Evolutionary conservation across 2,113 vertebrate genomes (phyloP), one percentile per base, ranked within the genome.

Genomic region (Ovis canadensis): DNA sequence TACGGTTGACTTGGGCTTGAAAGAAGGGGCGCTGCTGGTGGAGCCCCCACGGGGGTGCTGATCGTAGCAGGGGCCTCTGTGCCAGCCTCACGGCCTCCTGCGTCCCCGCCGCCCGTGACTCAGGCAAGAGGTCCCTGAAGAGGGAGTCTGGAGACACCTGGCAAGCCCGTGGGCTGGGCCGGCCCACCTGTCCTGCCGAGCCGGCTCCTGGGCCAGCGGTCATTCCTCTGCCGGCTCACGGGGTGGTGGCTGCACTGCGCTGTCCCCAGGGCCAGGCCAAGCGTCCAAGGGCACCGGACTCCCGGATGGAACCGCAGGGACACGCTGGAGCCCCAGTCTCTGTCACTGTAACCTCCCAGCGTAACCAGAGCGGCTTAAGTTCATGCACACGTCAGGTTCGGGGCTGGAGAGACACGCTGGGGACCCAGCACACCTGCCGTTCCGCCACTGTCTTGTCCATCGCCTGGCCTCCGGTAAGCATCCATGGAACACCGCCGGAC

Each of bases 31-130:
- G 0, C n/a, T 52, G 29, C 60, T 11, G 8, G 27, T 5, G 25
- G 29, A 55, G 55, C 7, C 81, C 64, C 62, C 1, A 7, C 0
- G 3, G 19, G 1, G 16, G 36, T 8, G 3, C 16, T 2, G 48
- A 48, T 45, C 6, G 2, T 31, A 10, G 13, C 43, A 10, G 59
- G 16, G 8, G 31, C n/a, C 55, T 29, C 21, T 1, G 2, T 23
- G 13, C 50, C 23, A 7, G 48, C 50, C 17, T 19, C 31, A 23
- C 0, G 4, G 54, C 17, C 11, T 21, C 83, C 54, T 33, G 59
- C 0, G 0, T 2, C 45, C 54, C 52, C 0, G 0, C 3, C 0
- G 7, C 40, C 40, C 0, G 19, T 25, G 50, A 33, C 27, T 91
- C 64, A 27, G 54, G 19, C 29, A 15, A 0, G 9, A 19, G 21